phyloP scores from a whole-genome alignment of 2,797 vertebrate genomes.

The Microcaecilia unicolor region DNA sequence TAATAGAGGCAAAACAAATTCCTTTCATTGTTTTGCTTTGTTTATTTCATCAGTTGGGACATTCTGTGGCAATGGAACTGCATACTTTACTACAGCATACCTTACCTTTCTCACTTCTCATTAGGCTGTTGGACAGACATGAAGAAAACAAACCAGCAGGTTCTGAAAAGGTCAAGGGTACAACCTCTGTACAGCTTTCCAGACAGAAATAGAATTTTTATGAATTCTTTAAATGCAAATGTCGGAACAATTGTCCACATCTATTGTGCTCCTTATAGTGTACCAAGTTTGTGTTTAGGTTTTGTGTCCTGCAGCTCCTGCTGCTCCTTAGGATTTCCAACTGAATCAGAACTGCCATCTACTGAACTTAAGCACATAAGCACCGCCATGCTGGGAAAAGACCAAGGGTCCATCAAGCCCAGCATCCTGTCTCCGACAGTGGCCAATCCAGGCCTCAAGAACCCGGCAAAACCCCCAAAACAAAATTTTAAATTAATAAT shows the following conservation, averaged over 20 bases:
- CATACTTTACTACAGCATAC: conserved; percentile 39
- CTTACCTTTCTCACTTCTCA: conserved; percentile 25
- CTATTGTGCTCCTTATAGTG: conserved; percentile 39
- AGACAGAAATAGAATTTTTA: conserved; percentile 59
- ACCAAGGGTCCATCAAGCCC: no score
- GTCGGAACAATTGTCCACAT: conserved; percentile 19
- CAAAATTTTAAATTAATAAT: no score
- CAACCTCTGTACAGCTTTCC: conserved; percentile 37
- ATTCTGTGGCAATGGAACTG: conserved; percentile 29
- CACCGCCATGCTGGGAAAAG: no score
- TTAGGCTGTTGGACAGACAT: conserved; percentile 23
- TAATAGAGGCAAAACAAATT: conserved; percentile 39
- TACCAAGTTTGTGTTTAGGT: conserved; percentile 15
- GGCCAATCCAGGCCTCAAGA: no score
- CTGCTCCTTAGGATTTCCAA: no score
- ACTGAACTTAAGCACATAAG: no score
- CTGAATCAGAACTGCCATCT: no score
- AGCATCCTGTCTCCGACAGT: no score
- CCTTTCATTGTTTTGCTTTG: conserved; percentile 48
- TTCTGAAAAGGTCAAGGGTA: conserved; percentile 54
- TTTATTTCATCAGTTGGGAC: conserved; percentile 45
- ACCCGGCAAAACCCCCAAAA: no score
- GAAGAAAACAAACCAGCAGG: conserved; percentile 37
- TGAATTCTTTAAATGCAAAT: conserved; percentile 68
- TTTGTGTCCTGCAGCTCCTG: no score